Evolutionary conservation across 1,140 invertebrate species (phyloP).

Genomic region (Nylanderia fulva): DNA sequence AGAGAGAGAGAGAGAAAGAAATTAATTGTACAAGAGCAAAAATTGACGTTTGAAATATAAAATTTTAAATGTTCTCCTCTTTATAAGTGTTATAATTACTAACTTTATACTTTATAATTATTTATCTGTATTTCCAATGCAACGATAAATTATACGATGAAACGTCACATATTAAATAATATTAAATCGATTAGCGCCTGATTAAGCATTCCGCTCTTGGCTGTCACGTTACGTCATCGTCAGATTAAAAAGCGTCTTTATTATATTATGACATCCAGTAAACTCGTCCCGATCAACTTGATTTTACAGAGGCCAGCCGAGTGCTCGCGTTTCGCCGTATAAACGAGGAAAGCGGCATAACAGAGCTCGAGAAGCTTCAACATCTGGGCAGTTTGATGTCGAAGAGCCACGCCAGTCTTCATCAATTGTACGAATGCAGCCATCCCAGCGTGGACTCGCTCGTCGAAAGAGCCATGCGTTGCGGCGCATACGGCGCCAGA

Average conservation of each 20-base stretch:
- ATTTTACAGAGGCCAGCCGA: conserved; percentile 85
- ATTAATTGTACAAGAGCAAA: conserved; percentile 15
- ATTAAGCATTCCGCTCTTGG: conserved; percentile 6
- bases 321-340: conserved; percentile 85
- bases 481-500: conserved; percentile 93
- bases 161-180: background rate
- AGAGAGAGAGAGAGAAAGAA: background rate
- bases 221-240: conserved; percentile 19
- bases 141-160: background rate
- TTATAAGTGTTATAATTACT: too few species aligned
- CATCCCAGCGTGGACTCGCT: conserved; percentile 95
- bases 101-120: background rate
- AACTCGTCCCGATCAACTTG: conserved; percentile 51
- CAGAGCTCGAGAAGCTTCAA: conserved; percentile 84
- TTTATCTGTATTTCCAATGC: background rate
- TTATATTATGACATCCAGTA: conserved; percentile 4
- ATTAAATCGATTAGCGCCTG: background rate
- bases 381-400: conserved; percentile 95
- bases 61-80: background rate
- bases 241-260: conserved; percentile 13
- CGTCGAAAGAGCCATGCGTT: conserved; percentile 91
- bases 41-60: background rate
- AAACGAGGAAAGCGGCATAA: conserved; percentile 78
- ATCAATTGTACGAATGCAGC: conserved; percentile 97
- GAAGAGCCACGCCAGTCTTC: conserved; percentile 94